A percentile compares a stretch with the other conserved stretches of the same genome.
These are phyloP conservation scores for Drosophila saltans DNA, from an alignment of 1,140 invertebrate species.

Conservation along the genomic window DNA sequence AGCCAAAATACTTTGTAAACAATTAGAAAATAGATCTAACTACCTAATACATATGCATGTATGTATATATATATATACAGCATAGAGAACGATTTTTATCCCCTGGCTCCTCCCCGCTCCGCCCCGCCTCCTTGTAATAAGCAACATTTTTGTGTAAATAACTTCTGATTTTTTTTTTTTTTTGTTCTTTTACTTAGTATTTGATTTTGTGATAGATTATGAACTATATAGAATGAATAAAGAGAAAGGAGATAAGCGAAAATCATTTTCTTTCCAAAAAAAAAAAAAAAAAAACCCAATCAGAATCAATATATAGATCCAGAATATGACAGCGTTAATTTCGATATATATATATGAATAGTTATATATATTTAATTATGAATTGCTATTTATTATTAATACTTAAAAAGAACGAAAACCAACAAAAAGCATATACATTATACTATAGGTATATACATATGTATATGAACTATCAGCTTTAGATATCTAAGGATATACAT, in stretches of 20 bases:
- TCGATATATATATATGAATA: not conserved
- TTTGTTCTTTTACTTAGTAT: constrained; percentile 59
- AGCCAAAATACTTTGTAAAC: constrained; percentile 58
- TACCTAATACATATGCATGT: constrained; percentile 26
- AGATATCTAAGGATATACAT: constrained; percentile 12
- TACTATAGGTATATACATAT: not conserved
- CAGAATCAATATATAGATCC: constrained; percentile 4
- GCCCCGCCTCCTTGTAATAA: not conserved
- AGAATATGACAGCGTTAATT: constrained; percentile 5
- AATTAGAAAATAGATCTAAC: constrained; percentile 36
- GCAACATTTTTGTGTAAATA: constrained; percentile 32
- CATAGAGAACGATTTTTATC: constrained; percentile 20
- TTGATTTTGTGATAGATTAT: constrained; percentile 70
- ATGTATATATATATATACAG: not conserved
- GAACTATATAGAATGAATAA: not conserved
- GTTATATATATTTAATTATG: constrained; percentile 18
- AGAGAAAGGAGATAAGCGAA: not conserved
- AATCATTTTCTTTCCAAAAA: constrained; percentile 8
- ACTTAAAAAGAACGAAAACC: constrained; percentile 27
- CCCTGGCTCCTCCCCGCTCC: not conserved
- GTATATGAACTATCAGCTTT: constrained; percentile 1
- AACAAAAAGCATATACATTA: constrained; percentile 29
- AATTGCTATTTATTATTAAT: constrained; percentile 68
- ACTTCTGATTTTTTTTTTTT: constrained; percentile 35
- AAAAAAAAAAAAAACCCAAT: not conserved